phyloP scores from a whole-genome alignment of 1,140 invertebrate genomes.

The Lasioglossum albipes region DNA sequence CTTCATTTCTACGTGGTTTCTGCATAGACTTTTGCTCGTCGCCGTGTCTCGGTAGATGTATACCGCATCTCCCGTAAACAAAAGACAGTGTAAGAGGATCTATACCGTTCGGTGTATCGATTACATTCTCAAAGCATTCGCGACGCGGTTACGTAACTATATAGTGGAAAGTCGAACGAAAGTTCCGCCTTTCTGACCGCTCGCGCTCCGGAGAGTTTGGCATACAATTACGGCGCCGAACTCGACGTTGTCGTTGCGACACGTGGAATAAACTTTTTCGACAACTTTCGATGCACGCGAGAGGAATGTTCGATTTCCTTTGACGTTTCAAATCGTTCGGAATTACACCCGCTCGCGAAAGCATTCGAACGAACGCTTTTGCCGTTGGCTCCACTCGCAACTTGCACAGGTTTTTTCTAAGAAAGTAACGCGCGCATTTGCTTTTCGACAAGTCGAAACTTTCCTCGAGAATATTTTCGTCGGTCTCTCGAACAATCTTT shows the following conservation, averaged over 20 bases:
- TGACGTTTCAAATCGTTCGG: background rate
- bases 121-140: conserved; percentile 7
- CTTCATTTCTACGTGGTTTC: too few species aligned
- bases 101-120: conserved; percentile 6
- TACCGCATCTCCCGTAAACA: background rate
- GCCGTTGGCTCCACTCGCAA: too few species aligned
- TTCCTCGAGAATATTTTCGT: too few species aligned
- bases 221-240: background rate
- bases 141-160: background rate
- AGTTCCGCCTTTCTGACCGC: background rate
- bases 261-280: background rate
- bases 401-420: too few species aligned
- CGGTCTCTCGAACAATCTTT: too few species aligned
- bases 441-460: too few species aligned
- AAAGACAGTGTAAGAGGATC: conserved; percentile 25
- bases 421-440: too few species aligned
- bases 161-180: background rate
- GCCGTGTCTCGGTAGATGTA: background rate
- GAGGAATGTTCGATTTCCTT: background rate
- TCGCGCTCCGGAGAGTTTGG: background rate
- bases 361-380: too few species aligned
- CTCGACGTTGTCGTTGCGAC: background rate
- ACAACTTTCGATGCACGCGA: background rate
- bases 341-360: background rate
- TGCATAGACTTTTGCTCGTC: background rate